Percentiles rank a stretch among this genome's conserved stretches.
phyloP scores from a whole-genome alignment of 2,113 vertebrate species.

The Rhinoderma darwinii region DNA sequence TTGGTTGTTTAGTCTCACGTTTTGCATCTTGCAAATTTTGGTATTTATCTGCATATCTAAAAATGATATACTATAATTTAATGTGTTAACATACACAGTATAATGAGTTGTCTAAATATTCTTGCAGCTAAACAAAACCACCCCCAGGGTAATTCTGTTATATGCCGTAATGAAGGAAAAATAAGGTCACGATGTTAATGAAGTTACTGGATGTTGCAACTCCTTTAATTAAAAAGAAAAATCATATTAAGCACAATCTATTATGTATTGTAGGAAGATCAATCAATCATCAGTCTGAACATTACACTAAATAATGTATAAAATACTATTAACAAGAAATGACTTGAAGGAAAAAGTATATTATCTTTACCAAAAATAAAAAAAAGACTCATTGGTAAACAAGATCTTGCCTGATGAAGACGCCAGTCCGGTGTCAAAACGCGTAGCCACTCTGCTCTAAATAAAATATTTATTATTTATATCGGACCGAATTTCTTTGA shows the following conservation, averaged over 20 bases:
- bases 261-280: conserved; percentile 16
- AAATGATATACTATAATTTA: not conserved
- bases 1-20: not conserved
- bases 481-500: too few species aligned
- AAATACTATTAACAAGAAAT: conserved; percentile 18
- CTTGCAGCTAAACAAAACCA: not conserved
- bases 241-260: not conserved
- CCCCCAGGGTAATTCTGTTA: not conserved
- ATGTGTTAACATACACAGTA: not conserved
- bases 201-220: not conserved
- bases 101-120: not conserved
- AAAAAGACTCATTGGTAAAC: not conserved
- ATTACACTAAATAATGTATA: conserved; percentile 10
- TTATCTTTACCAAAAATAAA: not conserved
- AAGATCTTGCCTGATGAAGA: too few species aligned
- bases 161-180: conserved; percentile 24
- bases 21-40: not conserved
- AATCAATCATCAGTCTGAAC: conserved; percentile 10
- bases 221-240: conserved; percentile 23
- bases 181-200: conserved; percentile 36
- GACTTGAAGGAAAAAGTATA: not conserved
- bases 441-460: too few species aligned
- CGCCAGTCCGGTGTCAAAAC: too few species aligned
- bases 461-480: too few species aligned
- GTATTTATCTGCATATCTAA: not conserved